These are phyloP conservation scores for Ciconia maguari DNA, from an alignment of 2,113 vertebrate species.

Conservation along the genomic window DNA sequence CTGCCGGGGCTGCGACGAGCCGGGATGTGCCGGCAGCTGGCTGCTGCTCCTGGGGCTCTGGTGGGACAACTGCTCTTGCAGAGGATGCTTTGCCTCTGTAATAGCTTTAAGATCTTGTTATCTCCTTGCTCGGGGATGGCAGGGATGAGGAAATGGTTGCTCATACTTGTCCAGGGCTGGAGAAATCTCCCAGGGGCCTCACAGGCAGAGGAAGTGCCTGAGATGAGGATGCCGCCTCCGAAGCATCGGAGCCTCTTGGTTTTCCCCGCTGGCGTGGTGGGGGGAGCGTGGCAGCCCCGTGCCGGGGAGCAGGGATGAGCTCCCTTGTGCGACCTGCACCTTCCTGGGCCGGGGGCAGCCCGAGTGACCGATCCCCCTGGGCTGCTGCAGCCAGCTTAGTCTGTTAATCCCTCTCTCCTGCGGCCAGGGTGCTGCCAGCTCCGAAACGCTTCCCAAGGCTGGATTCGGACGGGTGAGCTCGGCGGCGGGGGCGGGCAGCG, in stretches of 20 bases:
- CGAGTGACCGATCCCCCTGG: fast-evolving
- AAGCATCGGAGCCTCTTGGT: background rate
- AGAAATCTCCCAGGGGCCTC: background rate
- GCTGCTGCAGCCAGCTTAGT: background rate
- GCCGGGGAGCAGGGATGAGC: background rate
- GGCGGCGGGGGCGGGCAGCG: fast-evolving
- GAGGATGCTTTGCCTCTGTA: background rate
- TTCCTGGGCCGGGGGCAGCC: background rate
- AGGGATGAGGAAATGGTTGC: constrained; percentile 29
- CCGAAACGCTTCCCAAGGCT: fast-evolving
- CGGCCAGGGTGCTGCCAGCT: background rate
- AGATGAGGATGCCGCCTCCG: background rate
- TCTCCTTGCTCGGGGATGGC: background rate
- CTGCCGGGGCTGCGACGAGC: background rate
- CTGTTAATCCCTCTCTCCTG: background rate
- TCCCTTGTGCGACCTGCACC: background rate
- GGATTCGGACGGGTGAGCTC: background rate
- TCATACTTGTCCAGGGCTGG: background rate
- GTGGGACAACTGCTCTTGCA: background rate
- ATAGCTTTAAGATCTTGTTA: background rate
- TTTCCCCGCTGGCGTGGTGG: fast-evolving
- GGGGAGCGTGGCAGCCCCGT: background rate
- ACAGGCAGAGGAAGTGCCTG: background rate
- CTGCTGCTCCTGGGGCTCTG: background rate
- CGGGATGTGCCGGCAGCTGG: background rate